Percentiles rank a stretch among this genome's conserved stretches.
Evolutionary conservation across 2,888 invertebrate genomes (phyloP).

Genomic region (Zaprionus obscuricornis): DNA sequence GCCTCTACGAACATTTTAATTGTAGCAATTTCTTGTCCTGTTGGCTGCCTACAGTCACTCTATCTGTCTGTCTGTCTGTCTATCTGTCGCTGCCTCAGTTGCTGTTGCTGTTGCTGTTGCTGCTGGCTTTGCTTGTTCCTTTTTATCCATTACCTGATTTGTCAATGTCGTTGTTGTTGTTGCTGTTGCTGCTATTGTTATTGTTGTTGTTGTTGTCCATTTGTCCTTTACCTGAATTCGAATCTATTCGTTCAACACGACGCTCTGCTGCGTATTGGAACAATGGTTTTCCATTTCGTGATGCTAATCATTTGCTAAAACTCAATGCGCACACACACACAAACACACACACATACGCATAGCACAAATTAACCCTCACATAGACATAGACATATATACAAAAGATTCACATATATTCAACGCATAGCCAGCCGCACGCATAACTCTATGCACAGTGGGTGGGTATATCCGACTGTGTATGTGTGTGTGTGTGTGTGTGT

Average conservation of each 20-base stretch:
- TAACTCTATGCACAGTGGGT: conserved; percentile 58
- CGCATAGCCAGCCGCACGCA: no score
- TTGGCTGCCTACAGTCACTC: no score
- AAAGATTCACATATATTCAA: not conserved
- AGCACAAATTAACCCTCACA: conserved; percentile 56
- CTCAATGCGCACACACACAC: conserved; percentile 31
- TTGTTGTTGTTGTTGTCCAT: conserved; percentile 1
- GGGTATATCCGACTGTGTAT: conserved; percentile 66
- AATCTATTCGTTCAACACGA: conserved; percentile 7
- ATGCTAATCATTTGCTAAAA: conserved; percentile 76
- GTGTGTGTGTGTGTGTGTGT: conserved; percentile 11
- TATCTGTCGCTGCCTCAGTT: no score
- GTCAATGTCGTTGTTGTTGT: conserved; percentile 55
- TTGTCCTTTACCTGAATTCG: conserved; percentile 50
- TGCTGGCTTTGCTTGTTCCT: conserved; percentile 1
- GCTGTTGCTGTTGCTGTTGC: no score
- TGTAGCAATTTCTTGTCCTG: conserved; percentile 44
- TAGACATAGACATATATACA: conserved; percentile 5
- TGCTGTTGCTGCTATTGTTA: not conserved
- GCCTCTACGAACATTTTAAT: no score
- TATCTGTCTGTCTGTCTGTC: not conserved
- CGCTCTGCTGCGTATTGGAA: conserved; percentile 71
- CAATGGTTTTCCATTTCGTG: conserved; percentile 70
- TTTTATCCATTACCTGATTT: conserved; percentile 65
- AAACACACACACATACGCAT: conserved; percentile 17